Conservation (phyloP, 2,888 invertebrate genomes). For the Cataglyphis rosenhaueri region DNA sequence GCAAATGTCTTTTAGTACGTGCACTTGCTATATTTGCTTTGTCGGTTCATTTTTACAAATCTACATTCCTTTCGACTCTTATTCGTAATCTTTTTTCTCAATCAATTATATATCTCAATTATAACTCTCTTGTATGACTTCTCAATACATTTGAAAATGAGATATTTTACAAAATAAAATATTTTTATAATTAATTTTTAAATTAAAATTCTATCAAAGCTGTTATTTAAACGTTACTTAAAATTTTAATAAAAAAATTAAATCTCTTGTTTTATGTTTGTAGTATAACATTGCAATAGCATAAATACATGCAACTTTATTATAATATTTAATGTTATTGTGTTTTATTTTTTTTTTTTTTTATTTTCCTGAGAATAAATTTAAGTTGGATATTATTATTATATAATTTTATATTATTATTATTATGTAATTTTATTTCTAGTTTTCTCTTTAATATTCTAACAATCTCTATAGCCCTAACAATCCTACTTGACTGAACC, state of each 20-base stretch:
- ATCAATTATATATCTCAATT: not conserved
- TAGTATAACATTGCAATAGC: not conserved
- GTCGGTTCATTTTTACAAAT: not conserved
- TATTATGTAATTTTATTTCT: no score
- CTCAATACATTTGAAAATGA: not conserved
- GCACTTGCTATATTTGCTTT: conserved; percentile 12
- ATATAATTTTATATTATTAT: no score
- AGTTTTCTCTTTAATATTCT: no score
- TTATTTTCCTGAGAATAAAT: no score
- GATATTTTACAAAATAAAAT: not conserved
- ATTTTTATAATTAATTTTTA: not conserved
- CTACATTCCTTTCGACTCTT: not conserved
- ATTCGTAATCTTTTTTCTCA: not conserved
- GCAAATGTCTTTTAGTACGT: conserved; percentile 6
- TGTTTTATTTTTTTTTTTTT: no score
- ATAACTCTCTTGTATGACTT: not conserved
- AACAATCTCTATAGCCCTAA: no score
- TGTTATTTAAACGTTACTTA: not conserved
- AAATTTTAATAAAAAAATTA: not conserved
- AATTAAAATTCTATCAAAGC: conserved; percentile 1
- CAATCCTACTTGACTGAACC: no score
- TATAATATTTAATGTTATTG: no score
- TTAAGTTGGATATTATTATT: no score
- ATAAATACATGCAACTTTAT: not conserved
- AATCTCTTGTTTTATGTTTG: not conserved